These are phyloP conservation scores for Oligia strigilis DNA, from an alignment of 2,888 invertebrate genomes.

Conservation along the genomic window DNA sequence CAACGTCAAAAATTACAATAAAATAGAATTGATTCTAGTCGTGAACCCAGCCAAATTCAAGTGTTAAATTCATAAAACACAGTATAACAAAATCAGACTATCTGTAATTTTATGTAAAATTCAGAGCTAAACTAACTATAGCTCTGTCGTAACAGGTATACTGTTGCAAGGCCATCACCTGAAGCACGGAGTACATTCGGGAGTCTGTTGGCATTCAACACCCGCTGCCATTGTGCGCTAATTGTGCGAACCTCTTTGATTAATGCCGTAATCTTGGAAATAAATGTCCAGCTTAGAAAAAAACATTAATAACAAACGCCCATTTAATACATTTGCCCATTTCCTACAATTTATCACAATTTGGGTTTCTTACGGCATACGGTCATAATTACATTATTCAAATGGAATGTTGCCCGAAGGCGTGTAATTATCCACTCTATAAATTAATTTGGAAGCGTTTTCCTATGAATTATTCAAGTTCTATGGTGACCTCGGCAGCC, in stretches of 20 bases:
- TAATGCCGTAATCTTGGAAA: constrained; percentile 62
- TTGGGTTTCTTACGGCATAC: constrained; percentile 56
- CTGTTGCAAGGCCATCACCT: neutral
- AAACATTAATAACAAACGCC: constrained; percentile 56
- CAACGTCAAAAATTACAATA: no score
- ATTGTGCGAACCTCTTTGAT: constrained; percentile 60
- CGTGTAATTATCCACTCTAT: constrained; percentile 65
- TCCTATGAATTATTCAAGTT: constrained; percentile 63
- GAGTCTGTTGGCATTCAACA: constrained; percentile 48
- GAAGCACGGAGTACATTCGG: constrained; percentile 1
- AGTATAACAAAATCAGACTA: neutral
- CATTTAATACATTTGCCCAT: constrained; percentile 60
- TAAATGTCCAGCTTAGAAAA: constrained; percentile 56
- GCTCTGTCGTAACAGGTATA: neutral
- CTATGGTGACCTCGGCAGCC: constrained; percentile 28
- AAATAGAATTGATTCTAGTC: no score
- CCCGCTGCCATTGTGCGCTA: constrained; percentile 56
- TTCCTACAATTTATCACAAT: constrained; percentile 64
- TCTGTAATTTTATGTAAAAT: neutral
- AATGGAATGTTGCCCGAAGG: constrained; percentile 52
- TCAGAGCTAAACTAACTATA: neutral
- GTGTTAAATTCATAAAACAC: neutral
- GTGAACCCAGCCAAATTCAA: neutral
- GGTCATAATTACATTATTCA: constrained; percentile 65
- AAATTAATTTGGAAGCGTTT: constrained; percentile 63